phyloP scores from a whole-genome alignment of 2,113 vertebrate species.

The Notothenia rossii region DNA sequence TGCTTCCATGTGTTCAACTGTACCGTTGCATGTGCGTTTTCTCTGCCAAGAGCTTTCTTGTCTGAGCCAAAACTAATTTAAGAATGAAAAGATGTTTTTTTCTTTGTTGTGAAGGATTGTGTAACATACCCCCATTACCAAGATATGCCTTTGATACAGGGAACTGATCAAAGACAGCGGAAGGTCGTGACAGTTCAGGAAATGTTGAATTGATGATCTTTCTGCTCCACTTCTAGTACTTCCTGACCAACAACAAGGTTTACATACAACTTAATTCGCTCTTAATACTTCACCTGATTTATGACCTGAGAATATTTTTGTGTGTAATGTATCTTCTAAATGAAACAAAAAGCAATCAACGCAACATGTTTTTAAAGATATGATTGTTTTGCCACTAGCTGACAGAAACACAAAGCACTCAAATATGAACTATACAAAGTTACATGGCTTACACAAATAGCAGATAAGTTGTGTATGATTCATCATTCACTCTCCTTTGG shows the following conservation, averaged over 20 bases:
- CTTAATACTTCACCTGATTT: not conserved
- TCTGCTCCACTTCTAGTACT: slow-evolving; percentile 5
- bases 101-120: not conserved
- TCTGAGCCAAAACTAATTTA: not conserved
- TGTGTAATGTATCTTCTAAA: not conserved
- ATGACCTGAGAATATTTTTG: not conserved
- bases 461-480: too few species aligned
- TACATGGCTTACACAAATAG: too few species aligned
- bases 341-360: not conserved
- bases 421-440: too few species aligned
- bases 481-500: too few species aligned
- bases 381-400: too few species aligned
- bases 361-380: too few species aligned
- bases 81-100: not conserved
- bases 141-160: not conserved
- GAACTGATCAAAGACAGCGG: not conserved
- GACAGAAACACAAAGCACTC: too few species aligned
- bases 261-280: not conserved
- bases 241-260: not conserved
- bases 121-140: not conserved
- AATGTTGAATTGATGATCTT: slow-evolving; percentile 16
- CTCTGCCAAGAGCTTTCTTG: not conserved
- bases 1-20: not conserved
- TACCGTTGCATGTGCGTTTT: not conserved
- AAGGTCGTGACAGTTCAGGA: not conserved